Evolutionary conservation across 23 tunicate species (phyloP), one percentile per base, ranked within the genome.

Genomic region (Clavelina lepadiformis): DNA sequence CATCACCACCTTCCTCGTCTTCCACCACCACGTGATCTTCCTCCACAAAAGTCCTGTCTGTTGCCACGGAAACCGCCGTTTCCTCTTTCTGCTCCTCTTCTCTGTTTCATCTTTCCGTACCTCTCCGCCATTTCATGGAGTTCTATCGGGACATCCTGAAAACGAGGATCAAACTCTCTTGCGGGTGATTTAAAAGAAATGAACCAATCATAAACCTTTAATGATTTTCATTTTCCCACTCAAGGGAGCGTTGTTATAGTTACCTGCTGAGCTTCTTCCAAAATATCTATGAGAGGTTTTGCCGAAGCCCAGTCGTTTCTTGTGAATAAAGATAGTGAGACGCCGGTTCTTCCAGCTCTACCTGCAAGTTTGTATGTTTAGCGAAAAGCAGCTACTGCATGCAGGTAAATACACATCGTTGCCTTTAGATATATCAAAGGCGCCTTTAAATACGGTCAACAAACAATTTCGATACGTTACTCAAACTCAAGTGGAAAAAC

Each of bases 241-340:
- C n/a, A n/a, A n/a, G n/a, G n/a, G n/a, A n/a, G n/a, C n/a, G n/a
- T n/a, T n/a, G n/a, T n/a, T n/a, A 13, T 11, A 44, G 49, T 11
- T 41, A 78, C 84, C 75, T 78, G 95, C 27, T 77, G 37, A 1
- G 95, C 95, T 65, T 78, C 80, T 51, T 70, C 86, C 27, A 86
- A 64, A 7, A 86, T 86, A 23, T 63, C 80, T 23, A 86, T 86
- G 35, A 86, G 63, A 35, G 77, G 85, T 52, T 72, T 86, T 4
- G 95, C 95, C 5, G 95, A 65, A 0, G 85, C 77, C 95, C 95
- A 86, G 38, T 86, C 95, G 30, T 61, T 63, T 35, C 86, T 68
- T 38, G 96, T 87, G 3, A 87, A 71, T 20, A 87, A 54, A 2
- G 96, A 71, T 27, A 87, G 44, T 21, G 96, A 73, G 2, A 47